A percentile compares a stretch with the other conserved stretches of the same genome.
Evolutionary conservation across 2,888 invertebrate genomes (phyloP).

Genomic region (Drosophila borealis): DNA sequence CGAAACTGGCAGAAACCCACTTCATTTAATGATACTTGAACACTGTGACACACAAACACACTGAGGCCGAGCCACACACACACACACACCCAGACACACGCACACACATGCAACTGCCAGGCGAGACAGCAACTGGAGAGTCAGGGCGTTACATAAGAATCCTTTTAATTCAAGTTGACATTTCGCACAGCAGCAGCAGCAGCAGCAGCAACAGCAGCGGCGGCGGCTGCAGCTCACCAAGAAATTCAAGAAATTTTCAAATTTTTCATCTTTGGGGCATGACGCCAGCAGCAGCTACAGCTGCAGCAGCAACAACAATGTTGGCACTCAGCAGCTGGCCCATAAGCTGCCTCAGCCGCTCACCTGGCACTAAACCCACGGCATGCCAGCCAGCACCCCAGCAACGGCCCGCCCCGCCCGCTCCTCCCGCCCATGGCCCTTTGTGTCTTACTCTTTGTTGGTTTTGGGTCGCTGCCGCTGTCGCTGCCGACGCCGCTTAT

Average conservation of each 20-base stretch:
- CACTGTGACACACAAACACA: slow-evolving; percentile 82
- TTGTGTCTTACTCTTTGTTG: slow-evolving; percentile 55
- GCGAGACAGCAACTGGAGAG: slow-evolving; percentile 57
- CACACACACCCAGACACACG: slow-evolving; percentile 27
- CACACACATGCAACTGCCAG: slow-evolving; percentile 27
- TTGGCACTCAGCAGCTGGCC: slow-evolving; percentile 71
- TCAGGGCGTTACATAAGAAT: slow-evolving; percentile 78
- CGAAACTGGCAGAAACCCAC: slow-evolving; percentile 83
- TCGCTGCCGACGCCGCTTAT: slow-evolving; percentile 71
- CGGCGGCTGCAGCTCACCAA: slow-evolving; percentile 33
- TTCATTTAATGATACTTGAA: slow-evolving; percentile 84
- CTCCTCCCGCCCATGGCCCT: slow-evolving; percentile 1
- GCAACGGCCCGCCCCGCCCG: slow-evolving; percentile 10
- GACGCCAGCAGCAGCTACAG: slow-evolving; percentile 32
- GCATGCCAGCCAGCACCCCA: neutral
- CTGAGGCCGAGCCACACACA: slow-evolving; percentile 59
- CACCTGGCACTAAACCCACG: slow-evolving; percentile 46
- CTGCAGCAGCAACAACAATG: slow-evolving; percentile 59
- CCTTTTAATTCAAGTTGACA: slow-evolving; percentile 83
- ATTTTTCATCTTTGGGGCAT: slow-evolving; percentile 79
- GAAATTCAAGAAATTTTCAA: slow-evolving; percentile 81
- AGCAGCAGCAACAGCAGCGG: slow-evolving; percentile 20
- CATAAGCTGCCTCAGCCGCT: slow-evolving; percentile 48
- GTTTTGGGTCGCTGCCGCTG: slow-evolving; percentile 68
- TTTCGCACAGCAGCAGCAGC: slow-evolving; percentile 69